Evolutionary conservation across 2,797 vertebrate species (phyloP), one percentile per base, ranked within the genome.

Genomic region (Danionella dracula): DNA sequence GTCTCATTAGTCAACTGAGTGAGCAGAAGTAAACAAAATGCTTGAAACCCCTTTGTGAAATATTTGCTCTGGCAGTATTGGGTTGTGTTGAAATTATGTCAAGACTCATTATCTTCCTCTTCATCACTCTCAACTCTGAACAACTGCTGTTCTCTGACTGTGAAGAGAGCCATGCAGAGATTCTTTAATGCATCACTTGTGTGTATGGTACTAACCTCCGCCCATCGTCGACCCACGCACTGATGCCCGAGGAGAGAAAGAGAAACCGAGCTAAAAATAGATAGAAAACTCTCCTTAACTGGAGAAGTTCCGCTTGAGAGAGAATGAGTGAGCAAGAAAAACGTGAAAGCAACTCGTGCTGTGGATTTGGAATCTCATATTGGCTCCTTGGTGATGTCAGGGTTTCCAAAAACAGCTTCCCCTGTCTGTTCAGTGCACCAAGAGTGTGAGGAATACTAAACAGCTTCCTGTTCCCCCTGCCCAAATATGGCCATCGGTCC

Each of bases 221-320:
- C 74, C 65, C 66, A 73, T 75, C 75, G 63, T 68, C 49, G 2
- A 46, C 37, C 64, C 71, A 59, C 76, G 8, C 77, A 55, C 23
- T 65, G 68, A 77, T 77, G 83, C 79, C 80, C 79, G 77, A 75
- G 76, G 82, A 87, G 42, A 66, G 61, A 46, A 48, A 55, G 49
- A 19, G 81, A 82, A 76, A 79, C 77, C 53, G 71, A 74, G 38
- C 80, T 85, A 87, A 85, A 89, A 88, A 89, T 89, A 90, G 86
- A 84, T 65, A 15, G 68, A 75, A 73, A 10, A 12, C 80, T 58
- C 19, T 66, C 83, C 77, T 79, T 61, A 59, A 76, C 72, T 32
- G 53, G 69, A 58, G 55, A 17, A 48, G 59, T 55, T 73, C 59
- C 50, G 46, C 66, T 40, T 45, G 41, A 65, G 67, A 58, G 38